Conservation (phyloP, 2,797 vertebrate genomes). For the Enteromius argenteus region DNA sequence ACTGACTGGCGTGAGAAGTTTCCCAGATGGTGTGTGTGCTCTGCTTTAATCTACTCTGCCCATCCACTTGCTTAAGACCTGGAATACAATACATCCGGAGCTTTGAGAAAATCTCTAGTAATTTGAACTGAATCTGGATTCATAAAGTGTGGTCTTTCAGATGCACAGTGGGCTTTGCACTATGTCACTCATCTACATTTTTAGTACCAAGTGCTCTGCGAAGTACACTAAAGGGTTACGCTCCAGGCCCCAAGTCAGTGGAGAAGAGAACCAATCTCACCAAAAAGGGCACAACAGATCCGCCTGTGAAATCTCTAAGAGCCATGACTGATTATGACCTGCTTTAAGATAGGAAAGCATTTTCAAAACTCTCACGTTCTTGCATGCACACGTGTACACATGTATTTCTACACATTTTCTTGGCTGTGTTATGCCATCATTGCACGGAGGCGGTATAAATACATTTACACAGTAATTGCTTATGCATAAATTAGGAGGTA, state of each 20-base stretch:
- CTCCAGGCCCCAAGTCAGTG: conserved; percentile 7
- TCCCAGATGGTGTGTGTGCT: conserved; percentile 73
- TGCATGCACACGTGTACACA: background rate
- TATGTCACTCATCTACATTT: conserved; percentile 25
- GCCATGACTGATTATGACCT: conserved; percentile 77
- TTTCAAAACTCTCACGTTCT: background rate
- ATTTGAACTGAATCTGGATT: conserved; percentile 38
- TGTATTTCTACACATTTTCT: background rate
- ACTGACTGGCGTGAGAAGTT: conserved; percentile 72
- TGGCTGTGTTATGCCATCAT: background rate
- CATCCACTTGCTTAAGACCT: conserved; percentile 72
- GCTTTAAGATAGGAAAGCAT: conserved; percentile 67
- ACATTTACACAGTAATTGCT: background rate
- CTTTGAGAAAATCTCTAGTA: conserved; percentile 36
- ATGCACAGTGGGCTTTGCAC: conserved; percentile 17
- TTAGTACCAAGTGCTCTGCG: background rate
- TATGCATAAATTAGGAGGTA: background rate
- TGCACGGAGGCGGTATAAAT: background rate
- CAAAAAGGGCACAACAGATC: conserved; percentile 71
- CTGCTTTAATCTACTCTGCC: conserved; percentile 74
- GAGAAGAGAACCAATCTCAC: conserved; percentile 19
- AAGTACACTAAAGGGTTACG: conserved; percentile 23
- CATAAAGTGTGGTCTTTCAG: conserved; percentile 18
- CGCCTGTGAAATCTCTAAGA: conserved; percentile 70
- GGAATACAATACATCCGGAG: conserved; percentile 60